Percentiles rank a stretch among this genome's conserved stretches.
Evolutionary conservation across 2,113 vertebrate species (phyloP).

Genomic region (Daubentonia madagascariensis): DNA sequence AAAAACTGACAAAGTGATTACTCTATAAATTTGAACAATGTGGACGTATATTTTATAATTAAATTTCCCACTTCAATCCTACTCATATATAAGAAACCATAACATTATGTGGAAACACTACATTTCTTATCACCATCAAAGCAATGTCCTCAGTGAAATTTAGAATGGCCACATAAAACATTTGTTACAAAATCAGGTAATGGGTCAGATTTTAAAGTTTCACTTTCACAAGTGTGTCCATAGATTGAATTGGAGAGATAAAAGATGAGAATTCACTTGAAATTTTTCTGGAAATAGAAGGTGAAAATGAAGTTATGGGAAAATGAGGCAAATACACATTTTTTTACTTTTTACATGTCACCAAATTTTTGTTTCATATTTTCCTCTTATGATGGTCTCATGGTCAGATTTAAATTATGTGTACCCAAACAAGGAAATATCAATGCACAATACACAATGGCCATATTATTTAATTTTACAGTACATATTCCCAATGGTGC

Average conservation of each 20-base stretch:
- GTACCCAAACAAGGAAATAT: not conserved
- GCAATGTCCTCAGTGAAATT: not conserved
- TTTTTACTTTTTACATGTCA: not conserved
- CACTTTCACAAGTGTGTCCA: not conserved
- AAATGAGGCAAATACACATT: not conserved
- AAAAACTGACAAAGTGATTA: not conserved
- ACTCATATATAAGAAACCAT: not conserved
- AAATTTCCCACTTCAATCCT: not conserved
- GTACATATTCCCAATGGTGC: not conserved
- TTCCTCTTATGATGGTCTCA: not conserved
- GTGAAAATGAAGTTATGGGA: not conserved
- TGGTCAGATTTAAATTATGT: not conserved
- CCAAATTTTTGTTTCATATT: not conserved
- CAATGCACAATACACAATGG: not conserved
- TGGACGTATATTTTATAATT: not conserved
- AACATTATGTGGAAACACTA: not conserved
- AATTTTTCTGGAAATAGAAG: not conserved
- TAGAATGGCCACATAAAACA: not conserved
- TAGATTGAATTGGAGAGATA: not conserved
- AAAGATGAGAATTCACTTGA: too few species aligned
- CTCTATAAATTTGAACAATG: not conserved
- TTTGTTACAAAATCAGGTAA: not conserved
- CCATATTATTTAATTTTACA: not conserved
- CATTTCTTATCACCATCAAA: not conserved
- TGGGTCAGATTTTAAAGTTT: not conserved